phyloP scores from a whole-genome alignment of 2,888 invertebrate genomes.

The Euclidia mi region DNA sequence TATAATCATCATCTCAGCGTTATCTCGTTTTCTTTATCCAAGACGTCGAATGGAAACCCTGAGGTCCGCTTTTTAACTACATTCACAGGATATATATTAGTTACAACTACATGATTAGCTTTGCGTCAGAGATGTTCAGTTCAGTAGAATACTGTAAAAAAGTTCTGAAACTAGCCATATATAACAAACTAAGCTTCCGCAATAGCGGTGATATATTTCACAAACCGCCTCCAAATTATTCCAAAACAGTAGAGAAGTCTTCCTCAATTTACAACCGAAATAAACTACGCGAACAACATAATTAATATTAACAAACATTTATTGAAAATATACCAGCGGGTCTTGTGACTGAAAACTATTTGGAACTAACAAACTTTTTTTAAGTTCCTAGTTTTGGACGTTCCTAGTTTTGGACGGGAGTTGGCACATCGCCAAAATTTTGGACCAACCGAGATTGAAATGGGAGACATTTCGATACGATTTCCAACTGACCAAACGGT shows the following conservation, averaged over 20 bases:
- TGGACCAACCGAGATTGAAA: slow-evolving; percentile 32
- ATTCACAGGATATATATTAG: too few species aligned
- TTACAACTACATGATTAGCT: too few species aligned
- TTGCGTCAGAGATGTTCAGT: too few species aligned
- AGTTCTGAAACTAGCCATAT: too few species aligned
- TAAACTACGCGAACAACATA: slow-evolving; percentile 11
- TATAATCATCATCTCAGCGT: too few species aligned
- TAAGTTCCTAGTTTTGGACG: slow-evolving; percentile 35
- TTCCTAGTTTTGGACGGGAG: slow-evolving; percentile 13
- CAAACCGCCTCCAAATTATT: neutral
- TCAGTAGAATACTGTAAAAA: too few species aligned
- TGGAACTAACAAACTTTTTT: slow-evolving; percentile 27
- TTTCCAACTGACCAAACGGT: slow-evolving; percentile 9
- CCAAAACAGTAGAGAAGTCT: neutral
- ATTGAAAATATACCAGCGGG: slow-evolving; percentile 20
- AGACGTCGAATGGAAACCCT: too few species aligned
- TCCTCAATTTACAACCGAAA: too few species aligned
- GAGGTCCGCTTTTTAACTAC: too few species aligned
- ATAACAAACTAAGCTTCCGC: too few species aligned
- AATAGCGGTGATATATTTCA: too few species aligned
- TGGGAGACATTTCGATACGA: slow-evolving; percentile 26
- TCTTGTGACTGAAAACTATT: slow-evolving; percentile 17
- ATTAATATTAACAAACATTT: slow-evolving; percentile 16
- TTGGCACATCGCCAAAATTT: slow-evolving; percentile 41
- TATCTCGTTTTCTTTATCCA: too few species aligned